Conservation (phyloP, 1,140 invertebrate genomes). For the Sipha flava region DNA sequence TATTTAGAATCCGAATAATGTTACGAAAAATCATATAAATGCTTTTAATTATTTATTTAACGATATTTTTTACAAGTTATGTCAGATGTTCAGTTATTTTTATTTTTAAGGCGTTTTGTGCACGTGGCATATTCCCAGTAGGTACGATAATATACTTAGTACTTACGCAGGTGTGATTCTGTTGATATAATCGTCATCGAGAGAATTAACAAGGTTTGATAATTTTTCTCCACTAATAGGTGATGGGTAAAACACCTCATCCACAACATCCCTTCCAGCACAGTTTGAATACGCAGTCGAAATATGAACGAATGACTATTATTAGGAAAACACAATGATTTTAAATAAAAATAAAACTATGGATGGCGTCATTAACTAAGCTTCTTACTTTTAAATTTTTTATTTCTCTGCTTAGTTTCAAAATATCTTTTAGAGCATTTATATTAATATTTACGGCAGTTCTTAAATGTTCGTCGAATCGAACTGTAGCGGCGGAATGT, state of each 20-base stretch:
- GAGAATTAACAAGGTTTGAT: conserved; percentile 45
- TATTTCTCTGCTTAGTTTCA: conserved; percentile 38
- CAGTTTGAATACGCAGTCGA: conserved; percentile 65
- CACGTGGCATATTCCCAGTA: no score
- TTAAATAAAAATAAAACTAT: neutral
- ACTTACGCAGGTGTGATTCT: conserved; percentile 47
- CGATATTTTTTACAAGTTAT: no score
- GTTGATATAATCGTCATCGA: conserved; percentile 47
- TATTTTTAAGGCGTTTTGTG: no score
- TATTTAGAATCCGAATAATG: no score
- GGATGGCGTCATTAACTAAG: neutral
- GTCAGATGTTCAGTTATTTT: neutral
- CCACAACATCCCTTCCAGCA: conserved; percentile 49
- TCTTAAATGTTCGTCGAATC: conserved; percentile 74
- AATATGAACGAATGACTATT: conserved; percentile 54
- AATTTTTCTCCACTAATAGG: conserved; percentile 48
- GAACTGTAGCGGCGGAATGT: conserved; percentile 78
- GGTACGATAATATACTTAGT: no score
- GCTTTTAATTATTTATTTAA: no score
- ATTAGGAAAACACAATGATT: conserved; percentile 4
- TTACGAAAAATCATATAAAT: no score
- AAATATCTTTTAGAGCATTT: conserved; percentile 51
- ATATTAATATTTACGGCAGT: conserved; percentile 54
- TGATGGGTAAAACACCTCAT: conserved; percentile 61
- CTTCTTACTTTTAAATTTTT: neutral